These are phyloP conservation scores for Drosophila teissieri DNA, from an alignment of 1,140 invertebrate genomes.

Conservation along the genomic window DNA sequence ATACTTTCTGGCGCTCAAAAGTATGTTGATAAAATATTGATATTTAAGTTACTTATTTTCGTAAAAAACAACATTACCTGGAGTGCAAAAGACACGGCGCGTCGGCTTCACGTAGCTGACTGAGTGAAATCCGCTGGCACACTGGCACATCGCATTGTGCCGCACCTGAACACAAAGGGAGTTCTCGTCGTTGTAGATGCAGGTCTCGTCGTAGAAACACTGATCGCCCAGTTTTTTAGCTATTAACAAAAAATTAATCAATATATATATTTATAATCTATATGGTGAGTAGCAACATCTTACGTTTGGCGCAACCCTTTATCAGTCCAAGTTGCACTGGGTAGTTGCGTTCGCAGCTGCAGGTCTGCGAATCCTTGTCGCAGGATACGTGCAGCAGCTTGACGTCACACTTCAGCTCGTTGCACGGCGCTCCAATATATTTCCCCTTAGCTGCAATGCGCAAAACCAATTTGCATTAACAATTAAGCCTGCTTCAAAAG, in stretches of 20 bases:
- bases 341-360: conserved; percentile 91
- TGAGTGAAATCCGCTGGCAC: conserved; percentile 90
- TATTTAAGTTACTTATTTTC: neutral
- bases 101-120: conserved; percentile 90
- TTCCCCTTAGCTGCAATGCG: conserved; percentile 87
- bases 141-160: conserved; percentile 94
- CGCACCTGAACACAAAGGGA: conserved; percentile 92
- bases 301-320: conserved; percentile 93
- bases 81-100: conserved; percentile 91
- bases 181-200: conserved; percentile 90
- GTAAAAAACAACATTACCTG: conserved; percentile 86
- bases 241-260: conserved; percentile 67
- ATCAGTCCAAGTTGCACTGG: conserved; percentile 90
- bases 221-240: conserved; percentile 93
- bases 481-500: conserved; percentile 13
- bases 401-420: conserved; percentile 89
- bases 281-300: conserved; percentile 74
- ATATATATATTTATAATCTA: too few species aligned
- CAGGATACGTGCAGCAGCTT: conserved; percentile 90
- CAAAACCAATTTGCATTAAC: conserved; percentile 18
- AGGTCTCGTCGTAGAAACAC: conserved; percentile 92
- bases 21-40: neutral
- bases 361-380: conserved; percentile 88
- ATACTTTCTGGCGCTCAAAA: neutral
- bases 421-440: conserved; percentile 91